Conservation (phyloP, 2,797 vertebrate genomes). For the Myotis findleyi region DNA sequence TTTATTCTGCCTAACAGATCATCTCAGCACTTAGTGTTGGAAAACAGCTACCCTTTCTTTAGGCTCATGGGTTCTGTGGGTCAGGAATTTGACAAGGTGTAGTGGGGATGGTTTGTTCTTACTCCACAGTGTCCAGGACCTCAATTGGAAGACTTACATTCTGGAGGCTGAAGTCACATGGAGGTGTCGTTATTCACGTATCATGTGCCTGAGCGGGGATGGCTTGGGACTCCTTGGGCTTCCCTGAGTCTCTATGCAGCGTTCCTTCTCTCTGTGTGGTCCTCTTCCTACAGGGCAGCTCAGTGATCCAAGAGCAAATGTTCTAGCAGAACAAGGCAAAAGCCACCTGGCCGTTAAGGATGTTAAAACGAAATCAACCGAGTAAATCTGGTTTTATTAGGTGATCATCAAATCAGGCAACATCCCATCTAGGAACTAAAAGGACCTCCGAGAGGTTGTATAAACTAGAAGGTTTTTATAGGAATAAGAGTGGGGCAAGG, state of each 20-base stretch:
- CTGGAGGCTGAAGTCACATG: background rate
- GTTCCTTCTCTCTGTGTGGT: background rate
- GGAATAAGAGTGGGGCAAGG: too few relatives aligned
- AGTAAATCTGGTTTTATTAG: background rate
- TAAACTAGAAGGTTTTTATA: too few relatives aligned
- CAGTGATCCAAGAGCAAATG: background rate
- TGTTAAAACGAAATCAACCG: background rate
- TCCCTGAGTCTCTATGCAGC: background rate
- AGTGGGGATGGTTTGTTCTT: background rate
- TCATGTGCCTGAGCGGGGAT: background rate
- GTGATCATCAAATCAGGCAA: background rate
- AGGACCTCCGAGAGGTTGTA: too few relatives aligned
- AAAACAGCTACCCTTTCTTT: background rate
- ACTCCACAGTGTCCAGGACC: background rate
- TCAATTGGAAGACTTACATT: background rate
- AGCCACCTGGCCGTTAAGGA: background rate
- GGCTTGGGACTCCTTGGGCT: background rate
- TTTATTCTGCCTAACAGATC: background rate
- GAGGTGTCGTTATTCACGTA: background rate
- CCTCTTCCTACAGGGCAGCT: background rate
- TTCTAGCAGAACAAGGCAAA: background rate
- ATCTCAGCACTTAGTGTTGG: background rate
- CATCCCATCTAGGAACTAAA: background rate
- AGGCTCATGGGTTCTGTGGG: background rate
- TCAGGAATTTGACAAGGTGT: too few relatives aligned